A percentile compares a stretch with the other conserved stretches of the same genome.
Evolutionary conservation across 2,797 vertebrate species (phyloP).

Genomic region (Peromyscus attwateri): DNA sequence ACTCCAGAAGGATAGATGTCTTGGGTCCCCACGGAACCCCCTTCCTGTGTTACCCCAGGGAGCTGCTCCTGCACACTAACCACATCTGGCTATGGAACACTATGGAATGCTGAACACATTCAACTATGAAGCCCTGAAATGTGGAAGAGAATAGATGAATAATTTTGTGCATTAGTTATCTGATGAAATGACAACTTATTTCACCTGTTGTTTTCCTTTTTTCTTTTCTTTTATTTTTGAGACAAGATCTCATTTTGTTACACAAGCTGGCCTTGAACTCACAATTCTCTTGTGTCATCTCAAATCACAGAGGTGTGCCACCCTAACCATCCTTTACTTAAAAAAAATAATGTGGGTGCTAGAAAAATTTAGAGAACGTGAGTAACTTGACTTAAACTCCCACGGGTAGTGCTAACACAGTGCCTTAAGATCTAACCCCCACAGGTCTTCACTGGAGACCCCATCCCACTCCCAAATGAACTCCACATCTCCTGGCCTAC

Average conservation of each 20-base stretch:
- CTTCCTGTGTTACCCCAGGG: background rate
- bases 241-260: background rate
- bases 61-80: background rate
- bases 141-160: background rate
- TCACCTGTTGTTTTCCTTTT: background rate
- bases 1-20: background rate
- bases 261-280: background rate
- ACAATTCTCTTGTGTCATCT: background rate
- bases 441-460: background rate
- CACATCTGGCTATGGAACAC: background rate
- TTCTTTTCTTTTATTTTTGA: background rate
- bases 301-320: background rate
- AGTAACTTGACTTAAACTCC: background rate
- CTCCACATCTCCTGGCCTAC: background rate
- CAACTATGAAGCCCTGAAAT: background rate
- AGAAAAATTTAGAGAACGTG: background rate
- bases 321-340: background rate
- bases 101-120: background rate
- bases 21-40: background rate
- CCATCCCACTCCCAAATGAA: background rate
- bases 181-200: constrained; percentile 45
- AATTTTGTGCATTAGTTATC: background rate
- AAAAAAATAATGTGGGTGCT: background rate
- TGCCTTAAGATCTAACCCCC: background rate
- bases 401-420: background rate